Evolutionary conservation across 2,113 vertebrate genomes (phyloP).

Genomic region (Grammomys dolichurus): DNA sequence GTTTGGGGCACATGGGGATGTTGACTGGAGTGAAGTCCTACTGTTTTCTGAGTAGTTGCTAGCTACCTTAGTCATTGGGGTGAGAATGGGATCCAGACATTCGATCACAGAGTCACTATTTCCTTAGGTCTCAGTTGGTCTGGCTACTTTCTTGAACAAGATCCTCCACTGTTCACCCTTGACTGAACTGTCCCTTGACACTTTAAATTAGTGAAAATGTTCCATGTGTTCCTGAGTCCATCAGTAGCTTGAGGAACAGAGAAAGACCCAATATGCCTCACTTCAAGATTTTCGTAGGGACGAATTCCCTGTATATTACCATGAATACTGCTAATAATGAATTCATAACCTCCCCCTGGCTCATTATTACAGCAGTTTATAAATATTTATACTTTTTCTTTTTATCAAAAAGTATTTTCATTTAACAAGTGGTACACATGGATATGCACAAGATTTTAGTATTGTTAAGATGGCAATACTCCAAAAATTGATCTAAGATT

Average conservation of each 20-base stretch:
- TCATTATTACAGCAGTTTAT: not conserved
- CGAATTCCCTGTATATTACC: not conserved
- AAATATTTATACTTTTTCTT: not conserved
- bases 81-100: not conserved
- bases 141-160: not conserved
- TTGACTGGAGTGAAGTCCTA: not conserved
- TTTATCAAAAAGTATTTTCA: conserved; percentile 49
- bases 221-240: not conserved
- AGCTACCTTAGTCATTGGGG: not conserved
- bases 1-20: not conserved
- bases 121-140: not conserved
- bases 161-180: conserved; percentile 17
- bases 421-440: not conserved
- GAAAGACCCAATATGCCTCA: not conserved
- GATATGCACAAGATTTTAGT: not conserved
- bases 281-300: not conserved
- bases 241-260: not conserved
- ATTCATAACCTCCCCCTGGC: not conserved
- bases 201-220: conserved; percentile 2
- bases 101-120: not conserved
- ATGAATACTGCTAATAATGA: not conserved
- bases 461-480: not conserved
- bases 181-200: conserved; percentile 21
- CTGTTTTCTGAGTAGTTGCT: not conserved
- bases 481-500: conserved; percentile 20